These are phyloP conservation scores for Scelioninae gen. 1 DNA, from an alignment of 2,888 invertebrate species.

Conservation along the genomic window DNA sequence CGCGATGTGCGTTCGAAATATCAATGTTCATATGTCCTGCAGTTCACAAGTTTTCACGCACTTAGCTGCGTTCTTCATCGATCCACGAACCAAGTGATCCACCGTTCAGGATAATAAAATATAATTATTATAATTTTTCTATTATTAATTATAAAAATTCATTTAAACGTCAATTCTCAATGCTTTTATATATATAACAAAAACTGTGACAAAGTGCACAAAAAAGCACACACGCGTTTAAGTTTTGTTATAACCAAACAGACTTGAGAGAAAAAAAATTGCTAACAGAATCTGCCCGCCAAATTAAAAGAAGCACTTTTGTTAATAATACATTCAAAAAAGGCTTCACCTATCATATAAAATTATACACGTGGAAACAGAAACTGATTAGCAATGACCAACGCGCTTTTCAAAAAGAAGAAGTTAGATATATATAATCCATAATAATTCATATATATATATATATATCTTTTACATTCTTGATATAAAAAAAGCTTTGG, in stretches of 20 bases:
- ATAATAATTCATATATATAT: too few species aligned
- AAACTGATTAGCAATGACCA: too few species aligned
- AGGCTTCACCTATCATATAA: too few species aligned
- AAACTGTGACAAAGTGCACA: too few species aligned
- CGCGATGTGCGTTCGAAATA: slow-evolving; percentile 87
- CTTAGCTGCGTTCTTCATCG: slow-evolving; percentile 84
- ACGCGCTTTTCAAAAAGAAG: too few species aligned
- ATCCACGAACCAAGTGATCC: slow-evolving; percentile 84
- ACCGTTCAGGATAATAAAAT: slow-evolving; percentile 87
- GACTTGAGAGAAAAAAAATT: too few species aligned
- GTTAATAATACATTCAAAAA: too few species aligned
- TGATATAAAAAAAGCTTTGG: neutral
- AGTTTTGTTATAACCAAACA: neutral
- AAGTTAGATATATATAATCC: too few species aligned
- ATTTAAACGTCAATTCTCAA: slow-evolving; percentile 38
- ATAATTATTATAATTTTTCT: neutral
- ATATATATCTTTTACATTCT: too few species aligned
- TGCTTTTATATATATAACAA: neutral
- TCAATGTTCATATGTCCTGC: slow-evolving; percentile 87
- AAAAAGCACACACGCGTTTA: neutral
- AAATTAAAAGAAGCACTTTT: too few species aligned
- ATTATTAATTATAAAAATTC: slow-evolving; percentile 25
- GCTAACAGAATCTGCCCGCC: too few species aligned
- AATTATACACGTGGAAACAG: too few species aligned
- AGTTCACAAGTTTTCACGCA: slow-evolving; percentile 84